These are phyloP conservation scores for Drosophila malerkotliana DNA, from an alignment of 1,140 invertebrate species.

Conservation along the genomic window DNA sequence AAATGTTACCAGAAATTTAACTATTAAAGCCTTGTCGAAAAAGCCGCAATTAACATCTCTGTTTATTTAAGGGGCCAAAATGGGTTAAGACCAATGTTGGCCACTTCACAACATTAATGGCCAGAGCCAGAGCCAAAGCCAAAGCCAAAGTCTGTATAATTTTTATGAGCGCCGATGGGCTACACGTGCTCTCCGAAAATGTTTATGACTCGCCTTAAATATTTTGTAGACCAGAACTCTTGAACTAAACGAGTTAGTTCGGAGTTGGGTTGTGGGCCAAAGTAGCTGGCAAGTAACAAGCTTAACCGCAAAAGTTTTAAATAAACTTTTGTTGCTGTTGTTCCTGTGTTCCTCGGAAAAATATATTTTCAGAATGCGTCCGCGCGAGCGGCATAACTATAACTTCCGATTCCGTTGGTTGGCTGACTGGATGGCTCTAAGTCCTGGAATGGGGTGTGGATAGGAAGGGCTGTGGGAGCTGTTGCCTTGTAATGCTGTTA, in stretches of 20 bases:
- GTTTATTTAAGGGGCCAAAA: background rate
- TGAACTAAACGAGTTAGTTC: slow-evolving; percentile 56
- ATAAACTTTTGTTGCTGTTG: slow-evolving; percentile 73
- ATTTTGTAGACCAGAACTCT: slow-evolving; percentile 54
- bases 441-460: slow-evolving; percentile 5
- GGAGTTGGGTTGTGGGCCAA: slow-evolving; percentile 29
- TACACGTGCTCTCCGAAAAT: slow-evolving; percentile 45
- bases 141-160: slow-evolving; percentile 58
- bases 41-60: background rate
- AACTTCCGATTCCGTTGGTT: slow-evolving; percentile 71
- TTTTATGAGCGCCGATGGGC: slow-evolving; percentile 64
- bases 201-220: slow-evolving; percentile 64
- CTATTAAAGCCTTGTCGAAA: background rate
- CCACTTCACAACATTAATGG: slow-evolving; percentile 59
- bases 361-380: slow-evolving; percentile 66
- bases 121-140: slow-evolving; percentile 43
- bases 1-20: too few species aligned
- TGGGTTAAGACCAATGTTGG: slow-evolving; percentile 2
- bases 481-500: slow-evolving; percentile 69
- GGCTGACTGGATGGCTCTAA: slow-evolving; percentile 9
- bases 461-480: slow-evolving; percentile 30
- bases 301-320: slow-evolving; percentile 80
- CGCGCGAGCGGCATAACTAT: slow-evolving; percentile 77
- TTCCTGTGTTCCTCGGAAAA: slow-evolving; percentile 35
- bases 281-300: slow-evolving; percentile 78